Base-by-base conservation (phyloP, 2,113 vertebrate genomes). In the Megaceryle maxima region DNA sequence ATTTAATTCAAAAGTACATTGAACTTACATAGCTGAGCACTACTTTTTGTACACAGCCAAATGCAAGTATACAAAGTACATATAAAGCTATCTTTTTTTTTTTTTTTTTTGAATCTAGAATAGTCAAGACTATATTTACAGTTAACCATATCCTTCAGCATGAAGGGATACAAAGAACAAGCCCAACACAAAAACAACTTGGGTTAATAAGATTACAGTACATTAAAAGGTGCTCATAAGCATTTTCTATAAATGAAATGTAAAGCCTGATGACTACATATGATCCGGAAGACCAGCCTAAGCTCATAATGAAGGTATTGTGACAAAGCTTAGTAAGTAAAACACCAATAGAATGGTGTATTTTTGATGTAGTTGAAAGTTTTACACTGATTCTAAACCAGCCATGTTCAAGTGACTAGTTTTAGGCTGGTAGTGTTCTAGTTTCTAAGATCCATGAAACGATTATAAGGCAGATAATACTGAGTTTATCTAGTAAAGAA, bases 221-320 rank as follows among this genome's bases (percentile, higher is more conserved):
- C 88, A 85, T 92, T 96, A 96, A 96, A 96, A 97, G 83, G 86
- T 86, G 90, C 94, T 97, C 96, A 97, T 98, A 98, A 98, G 98
- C 97, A 91, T 97, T 97, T 97, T 97, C 97, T 97, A 97, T 95
- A 97, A 98, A 98, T 97, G 96, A 97, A 97, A 98, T 96, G 96
- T 95, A 98, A 98, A 98, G 96, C 97, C 97, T 97, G 96, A 98
- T 96, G 97, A 97, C 97, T 94, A 87, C 91, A 95, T 94, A 87
- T 3, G 24, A 97, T 94, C 95, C 66, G 56, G 88, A 91, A 86
- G 92, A 91, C 81, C 94, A 97, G 91, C 91, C 85, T 97, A 96
- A 96, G 96, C 96, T 88, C 70, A 85, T 89, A 95, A 96, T 55
- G 53, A 96, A 89, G 57, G 74, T 50, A 90, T 50, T 91, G 94